Percentiles rank a stretch among this genome's conserved stretches.
These are phyloP conservation scores for Adoxophyes honmai DNA, from an alignment of 1,140 invertebrate genomes.

Conservation along the genomic window DNA sequence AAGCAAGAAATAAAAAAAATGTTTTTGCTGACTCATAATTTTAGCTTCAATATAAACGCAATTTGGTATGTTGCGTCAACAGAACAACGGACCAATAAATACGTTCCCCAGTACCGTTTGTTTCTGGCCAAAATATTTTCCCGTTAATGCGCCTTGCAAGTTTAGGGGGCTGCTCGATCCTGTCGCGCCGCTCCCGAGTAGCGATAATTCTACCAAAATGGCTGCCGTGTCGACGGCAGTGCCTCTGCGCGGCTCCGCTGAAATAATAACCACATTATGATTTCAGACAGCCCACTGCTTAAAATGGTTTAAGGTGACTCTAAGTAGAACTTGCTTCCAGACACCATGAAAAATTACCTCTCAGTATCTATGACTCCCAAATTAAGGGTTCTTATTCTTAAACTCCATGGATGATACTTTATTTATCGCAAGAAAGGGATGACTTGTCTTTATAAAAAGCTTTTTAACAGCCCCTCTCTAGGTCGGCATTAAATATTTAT, in stretches of 20 bases:
- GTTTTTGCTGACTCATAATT: too few species aligned
- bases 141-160: slow-evolving; percentile 50
- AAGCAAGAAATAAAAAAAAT: too few species aligned
- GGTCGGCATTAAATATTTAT: slow-evolving; percentile 5
- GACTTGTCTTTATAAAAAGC: slow-evolving; percentile 11
- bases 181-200: slow-evolving; percentile 59
- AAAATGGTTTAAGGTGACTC: slow-evolving; percentile 55
- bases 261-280: slow-evolving; percentile 72
- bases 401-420: not conserved
- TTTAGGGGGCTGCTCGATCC: slow-evolving; percentile 50
- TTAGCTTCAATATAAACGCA: too few species aligned
- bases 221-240: slow-evolving; percentile 63
- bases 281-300: slow-evolving; percentile 58
- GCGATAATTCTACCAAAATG: slow-evolving; percentile 68
- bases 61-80: too few species aligned
- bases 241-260: slow-evolving; percentile 47
- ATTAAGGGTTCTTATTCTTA: not conserved
- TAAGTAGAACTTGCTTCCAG: slow-evolving; percentile 43
- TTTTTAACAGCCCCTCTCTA: slow-evolving; percentile 8
- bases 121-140: slow-evolving; percentile 40
- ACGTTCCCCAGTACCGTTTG: not conserved
- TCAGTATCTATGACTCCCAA: not conserved
- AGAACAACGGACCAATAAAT: not conserved
- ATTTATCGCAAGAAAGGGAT: slow-evolving; percentile 9
- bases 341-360: slow-evolving; percentile 37